Conservation (phyloP, 2,113 vertebrate species). For the Pristiophorus japonicus region DNA sequence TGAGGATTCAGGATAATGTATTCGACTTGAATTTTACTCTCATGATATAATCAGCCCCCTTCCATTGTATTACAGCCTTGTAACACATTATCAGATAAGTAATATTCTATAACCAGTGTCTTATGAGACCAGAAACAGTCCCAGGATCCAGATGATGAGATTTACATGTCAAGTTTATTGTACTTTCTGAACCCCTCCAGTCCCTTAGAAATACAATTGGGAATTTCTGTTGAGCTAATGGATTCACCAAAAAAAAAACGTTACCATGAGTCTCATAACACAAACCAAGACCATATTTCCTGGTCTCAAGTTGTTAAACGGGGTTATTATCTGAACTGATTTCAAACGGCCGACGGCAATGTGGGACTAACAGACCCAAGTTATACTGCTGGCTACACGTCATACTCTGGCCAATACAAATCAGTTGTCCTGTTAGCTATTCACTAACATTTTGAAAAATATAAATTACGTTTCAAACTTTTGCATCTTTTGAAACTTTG, state of each 20-base stretch:
- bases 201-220: background rate
- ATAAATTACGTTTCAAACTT: background rate
- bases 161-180: background rate
- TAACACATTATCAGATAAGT: background rate
- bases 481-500: background rate
- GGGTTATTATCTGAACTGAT: background rate
- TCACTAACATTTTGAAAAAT: background rate
- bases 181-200: background rate
- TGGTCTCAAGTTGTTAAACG: background rate
- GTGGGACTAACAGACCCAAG: background rate
- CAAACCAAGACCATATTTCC: background rate
- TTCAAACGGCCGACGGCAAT: background rate
- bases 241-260: background rate
- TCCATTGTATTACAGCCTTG: background rate
- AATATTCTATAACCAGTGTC: background rate
- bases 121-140: background rate
- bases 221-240: background rate
- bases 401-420: background rate
- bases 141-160: background rate
- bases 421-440: background rate
- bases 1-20: background rate
- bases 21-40: background rate
- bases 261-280: background rate
- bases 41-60: background rate
- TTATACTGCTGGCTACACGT: background rate